phyloP scores from a whole-genome alignment of 1,140 invertebrate genomes.

The Leucophenga varia region DNA sequence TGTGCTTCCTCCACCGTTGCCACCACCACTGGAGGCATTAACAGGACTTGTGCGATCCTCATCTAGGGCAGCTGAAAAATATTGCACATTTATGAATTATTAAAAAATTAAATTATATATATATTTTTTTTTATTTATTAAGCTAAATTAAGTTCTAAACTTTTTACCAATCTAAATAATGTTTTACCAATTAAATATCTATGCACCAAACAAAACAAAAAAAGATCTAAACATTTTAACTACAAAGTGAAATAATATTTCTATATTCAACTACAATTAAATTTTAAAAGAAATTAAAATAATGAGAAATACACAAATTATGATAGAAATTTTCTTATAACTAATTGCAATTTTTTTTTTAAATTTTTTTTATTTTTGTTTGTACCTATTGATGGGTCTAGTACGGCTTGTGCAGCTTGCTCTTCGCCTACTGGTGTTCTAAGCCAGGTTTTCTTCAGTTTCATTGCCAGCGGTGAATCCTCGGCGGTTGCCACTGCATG shows the following conservation, averaged over 20 bases:
- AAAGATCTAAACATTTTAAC: not conserved
- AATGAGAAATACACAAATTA: not conserved
- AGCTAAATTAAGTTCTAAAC: too few species aligned
- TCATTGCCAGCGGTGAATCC: conserved; percentile 64
- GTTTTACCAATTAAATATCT: not conserved
- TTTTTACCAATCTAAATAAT: not conserved
- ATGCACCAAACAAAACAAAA: conserved; percentile 10
- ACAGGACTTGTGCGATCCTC: conserved; percentile 57
- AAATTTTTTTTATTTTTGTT: too few species aligned
- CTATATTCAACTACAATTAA: not conserved
- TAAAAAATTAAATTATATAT: not conserved
- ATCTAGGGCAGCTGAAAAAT: conserved; percentile 57
- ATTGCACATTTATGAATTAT: not conserved
- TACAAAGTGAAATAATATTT: not conserved
- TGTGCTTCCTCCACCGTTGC: conserved; percentile 16
- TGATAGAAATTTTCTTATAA: too few species aligned
- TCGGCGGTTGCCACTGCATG: conserved; percentile 65
- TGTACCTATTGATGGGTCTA: conserved; percentile 64
- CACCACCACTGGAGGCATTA: conserved; percentile 55
- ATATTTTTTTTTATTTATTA: too few species aligned
- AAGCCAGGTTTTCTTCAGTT: conserved; percentile 70
- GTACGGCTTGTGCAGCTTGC: conserved; percentile 64
- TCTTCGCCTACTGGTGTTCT: conserved; percentile 66
- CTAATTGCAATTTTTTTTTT: too few species aligned
- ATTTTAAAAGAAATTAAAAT: conserved; percentile 4